A percentile compares a stretch with the other conserved stretches of the same genome.
Evolutionary conservation across 1,140 invertebrate species (phyloP).

Genomic region (Papilio helenus): DNA sequence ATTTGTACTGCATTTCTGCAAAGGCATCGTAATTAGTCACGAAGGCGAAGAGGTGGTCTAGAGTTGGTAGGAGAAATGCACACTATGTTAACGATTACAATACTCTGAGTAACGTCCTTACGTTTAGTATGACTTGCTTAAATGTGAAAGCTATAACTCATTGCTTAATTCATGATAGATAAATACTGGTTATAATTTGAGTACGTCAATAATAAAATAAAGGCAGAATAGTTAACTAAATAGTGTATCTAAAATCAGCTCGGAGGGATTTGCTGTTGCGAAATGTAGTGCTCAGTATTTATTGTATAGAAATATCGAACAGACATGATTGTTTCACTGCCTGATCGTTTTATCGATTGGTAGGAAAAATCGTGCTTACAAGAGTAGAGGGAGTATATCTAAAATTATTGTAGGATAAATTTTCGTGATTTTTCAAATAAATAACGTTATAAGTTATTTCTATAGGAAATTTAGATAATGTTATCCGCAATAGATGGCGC

Average conservation of each 20-base stretch:
- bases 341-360: slow-evolving; percentile 77
- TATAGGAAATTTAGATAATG: not conserved
- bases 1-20: not conserved
- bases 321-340: slow-evolving; percentile 63
- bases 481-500: not conserved
- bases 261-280: slow-evolving; percentile 36
- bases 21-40: not conserved
- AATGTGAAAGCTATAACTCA: not conserved
- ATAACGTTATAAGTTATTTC: not conserved
- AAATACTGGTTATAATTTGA: not conserved
- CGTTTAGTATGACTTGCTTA: too few relatives aligned
- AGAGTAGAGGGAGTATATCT: slow-evolving; percentile 44
- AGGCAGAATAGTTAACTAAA: slow-evolving; percentile 32
- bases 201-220: slow-evolving; percentile 40
- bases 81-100: not conserved
- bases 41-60: not conserved
- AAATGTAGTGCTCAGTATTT: slow-evolving; percentile 38
- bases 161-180: not conserved
- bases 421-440: not conserved
- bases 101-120: too few relatives aligned
- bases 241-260: slow-evolving; percentile 27
- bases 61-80: not conserved
- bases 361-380: slow-evolving; percentile 71
- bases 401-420: slow-evolving; percentile 27
- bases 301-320: slow-evolving; percentile 49